Evolutionary conservation across 1,140 invertebrate genomes (phyloP), one percentile per base, ranked within the genome.

Genomic region (Nasonia giraulti): DNA sequence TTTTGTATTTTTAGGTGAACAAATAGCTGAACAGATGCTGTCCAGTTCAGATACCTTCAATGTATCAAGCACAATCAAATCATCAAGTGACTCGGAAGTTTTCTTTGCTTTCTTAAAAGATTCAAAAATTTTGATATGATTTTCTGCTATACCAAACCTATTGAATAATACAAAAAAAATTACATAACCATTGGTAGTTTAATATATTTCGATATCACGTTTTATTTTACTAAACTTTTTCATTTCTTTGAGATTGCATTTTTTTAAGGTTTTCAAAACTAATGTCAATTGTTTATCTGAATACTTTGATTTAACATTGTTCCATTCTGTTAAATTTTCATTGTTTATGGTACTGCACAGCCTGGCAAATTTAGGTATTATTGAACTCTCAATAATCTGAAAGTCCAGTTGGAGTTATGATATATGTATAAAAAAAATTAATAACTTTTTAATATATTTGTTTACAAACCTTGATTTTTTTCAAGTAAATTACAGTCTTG

Each of bases 221-320:
- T 50, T 14, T 62, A 62, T n/a, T 20, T 7, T 62, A 62, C 17
- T 33, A 10, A 17, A 80, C 77, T 47, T 81, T 81, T 69, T 68
- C 27, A 85, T 20, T 69, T 77, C 71, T 73, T 33, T 71, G 5
- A 11, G 17, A 33, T 50, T 55, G 10, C 8, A 66, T n/a, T 33
- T 79, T 20, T 79, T 79, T 77, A 81, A 76, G n/a, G 66, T 37
- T 37, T 77, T 50, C 7, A 76, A 85, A 77, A 80, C 23, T 5
- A 23, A 40, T 68, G 40, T 14, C 4, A 76, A 12, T 17, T 81
- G 50, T 14, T 81, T 20, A 14, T 44, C 11, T 69, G 84, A 44
- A 81, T 68, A 85, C 6, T 81, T 85, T 66, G 27, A 50, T 81
- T 85, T 81, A 23, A 85, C 27, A 47, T 76, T 1, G 1, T 47